Evolutionary conservation across 1,140 invertebrate genomes (phyloP), one percentile per base, ranked within the genome.

Genomic region (Dolichoris vasculosae): DNA sequence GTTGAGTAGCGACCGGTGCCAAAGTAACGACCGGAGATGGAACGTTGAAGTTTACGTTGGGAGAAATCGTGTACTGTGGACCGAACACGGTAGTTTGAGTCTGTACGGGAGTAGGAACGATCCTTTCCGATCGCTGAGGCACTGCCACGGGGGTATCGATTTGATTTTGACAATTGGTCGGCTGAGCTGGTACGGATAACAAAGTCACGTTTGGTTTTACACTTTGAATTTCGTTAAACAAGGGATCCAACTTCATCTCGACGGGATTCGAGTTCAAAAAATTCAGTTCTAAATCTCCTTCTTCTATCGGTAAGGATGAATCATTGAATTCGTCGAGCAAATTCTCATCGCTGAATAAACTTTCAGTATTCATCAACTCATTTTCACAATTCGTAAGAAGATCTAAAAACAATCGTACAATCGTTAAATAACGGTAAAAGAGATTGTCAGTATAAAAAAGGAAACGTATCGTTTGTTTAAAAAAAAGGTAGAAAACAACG

Each of bases 281-380:
- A 86, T 92, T 90, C 79, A 93, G 92, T 43, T 93, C 91, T 6
- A 86, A 51, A 40, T 86, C 76, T 38, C 63, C 75, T 32, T 85
- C 87, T 77, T 91, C 91, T 89, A 92, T 90, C 7, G 87, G 86
- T 15, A 92, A 88, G 2, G 92, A 80, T 23, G 86, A 90, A 9
- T 92, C 90, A 30, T 92, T 91, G 38, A 93, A 83, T 76, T 93
- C 90, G 0, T 90, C 90, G 0, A 93, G 83, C 6, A 93, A 86
- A 40, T 90, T 88, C 23, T 93, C 93, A 83, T 93, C 93, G 0
- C 88, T 91, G 55, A 93, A 93, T 26, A 93, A 87, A 82, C 88
- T 90, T 83, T 91, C 93, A 88, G 88, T 91, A 83, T 93, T 93
- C 64, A 93, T 75, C n/a, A 93, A 85, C 63, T 93, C 92, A 69